These are phyloP conservation scores for Plemyria rubiginata DNA, from an alignment of 2,888 invertebrate species.

Conservation along the genomic window DNA sequence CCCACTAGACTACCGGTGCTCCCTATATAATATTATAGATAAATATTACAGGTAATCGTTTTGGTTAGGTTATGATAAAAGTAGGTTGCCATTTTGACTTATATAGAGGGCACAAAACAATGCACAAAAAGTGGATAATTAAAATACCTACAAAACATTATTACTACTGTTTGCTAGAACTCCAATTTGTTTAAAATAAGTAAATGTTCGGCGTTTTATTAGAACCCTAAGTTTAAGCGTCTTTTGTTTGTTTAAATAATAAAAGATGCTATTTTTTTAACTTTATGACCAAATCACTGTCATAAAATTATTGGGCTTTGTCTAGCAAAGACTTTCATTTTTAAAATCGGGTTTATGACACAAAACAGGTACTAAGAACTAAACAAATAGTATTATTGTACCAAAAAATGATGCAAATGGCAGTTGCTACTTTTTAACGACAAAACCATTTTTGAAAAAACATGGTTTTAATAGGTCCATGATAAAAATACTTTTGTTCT, in stretches of 20 bases:
- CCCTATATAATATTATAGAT: no score
- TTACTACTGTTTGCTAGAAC: constrained; percentile 16
- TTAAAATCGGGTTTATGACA: constrained; percentile 32
- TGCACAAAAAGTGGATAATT: no score
- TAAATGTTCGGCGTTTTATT: constrained; percentile 36
- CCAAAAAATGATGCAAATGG: constrained; percentile 8
- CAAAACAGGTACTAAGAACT: constrained; percentile 17
- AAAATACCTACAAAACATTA: constrained; percentile 6
- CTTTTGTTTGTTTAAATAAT: constrained; percentile 33
- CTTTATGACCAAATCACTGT: constrained; percentile 45
- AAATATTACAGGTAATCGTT: no score
- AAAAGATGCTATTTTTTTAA: constrained; percentile 42
- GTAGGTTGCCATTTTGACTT: no score
- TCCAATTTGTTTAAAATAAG: constrained; percentile 5
- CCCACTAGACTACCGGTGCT: no score
- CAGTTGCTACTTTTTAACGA: not conserved
- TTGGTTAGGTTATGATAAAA: no score
- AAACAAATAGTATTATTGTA: not conserved
- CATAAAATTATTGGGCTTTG: constrained; percentile 45
- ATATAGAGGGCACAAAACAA: no score
- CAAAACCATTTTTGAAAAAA: not conserved
- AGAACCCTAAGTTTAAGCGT: constrained; percentile 24
- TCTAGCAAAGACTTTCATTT: constrained; percentile 52
- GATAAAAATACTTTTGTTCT: not conserved
- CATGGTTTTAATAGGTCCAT: not conserved